phyloP scores from a whole-genome alignment of 2,797 vertebrate genomes.

The Rhinatrema bivittatum region DNA sequence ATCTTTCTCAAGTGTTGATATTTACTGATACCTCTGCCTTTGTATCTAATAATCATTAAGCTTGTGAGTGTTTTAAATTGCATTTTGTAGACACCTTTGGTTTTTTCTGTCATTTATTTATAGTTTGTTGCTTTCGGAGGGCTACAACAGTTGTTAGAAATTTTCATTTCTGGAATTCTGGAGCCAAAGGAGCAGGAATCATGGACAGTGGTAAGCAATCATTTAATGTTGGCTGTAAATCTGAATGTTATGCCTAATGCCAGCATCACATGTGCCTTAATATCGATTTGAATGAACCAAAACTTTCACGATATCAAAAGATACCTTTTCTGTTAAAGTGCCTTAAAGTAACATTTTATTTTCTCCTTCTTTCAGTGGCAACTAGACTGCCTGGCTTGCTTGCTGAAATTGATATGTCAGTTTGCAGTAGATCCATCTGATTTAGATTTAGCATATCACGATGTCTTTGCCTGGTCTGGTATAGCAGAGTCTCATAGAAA shows the following conservation, averaged over 20 bases:
- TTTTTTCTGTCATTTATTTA: conserved; percentile 27
- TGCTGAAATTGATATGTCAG: conserved; percentile 96
- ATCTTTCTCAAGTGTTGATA: no score
- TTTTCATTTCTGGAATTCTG: conserved; percentile 92
- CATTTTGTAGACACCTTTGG: conserved; percentile 3
- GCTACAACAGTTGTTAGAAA: conserved; percentile 89
- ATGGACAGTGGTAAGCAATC: conserved; percentile 86
- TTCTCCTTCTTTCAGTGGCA: conserved; percentile 78
- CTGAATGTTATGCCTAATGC: neutral
- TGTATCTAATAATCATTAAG: neutral
- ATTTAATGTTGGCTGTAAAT: neutral
- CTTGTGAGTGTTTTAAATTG: neutral
- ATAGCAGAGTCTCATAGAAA: conserved; percentile 86
- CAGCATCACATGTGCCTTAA: no score
- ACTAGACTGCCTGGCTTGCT: conserved; percentile 92
- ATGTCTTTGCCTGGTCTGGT: conserved; percentile 96
- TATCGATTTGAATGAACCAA: no score
- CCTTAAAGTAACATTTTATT: no score
- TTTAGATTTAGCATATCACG: conserved; percentile 92
- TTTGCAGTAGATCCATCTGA: conserved; percentile 95
- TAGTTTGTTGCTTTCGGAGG: conserved; percentile 96
- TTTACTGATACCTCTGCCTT: no score
- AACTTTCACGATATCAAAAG: no score
- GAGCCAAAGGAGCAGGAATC: conserved; percentile 94
- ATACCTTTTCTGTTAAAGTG: no score